Percentiles rank a stretch among this genome's conserved stretches.
Conservation (phyloP, 1,140 invertebrate genomes). For the Lepidotrigona ventralis region DNA sequence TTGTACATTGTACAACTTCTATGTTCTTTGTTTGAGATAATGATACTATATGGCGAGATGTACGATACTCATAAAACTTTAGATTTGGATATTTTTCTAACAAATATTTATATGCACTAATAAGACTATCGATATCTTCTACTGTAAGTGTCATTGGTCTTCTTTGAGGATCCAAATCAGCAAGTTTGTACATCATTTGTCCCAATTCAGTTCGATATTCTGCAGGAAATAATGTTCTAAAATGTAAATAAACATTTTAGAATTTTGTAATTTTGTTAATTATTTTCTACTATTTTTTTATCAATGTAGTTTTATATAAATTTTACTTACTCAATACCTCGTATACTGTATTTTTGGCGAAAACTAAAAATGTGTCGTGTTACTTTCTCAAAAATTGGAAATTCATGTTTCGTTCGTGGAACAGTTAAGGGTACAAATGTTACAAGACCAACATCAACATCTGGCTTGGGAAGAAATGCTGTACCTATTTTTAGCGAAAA, state of each 20-base stretch:
- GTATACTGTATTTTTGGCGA: conserved; percentile 90
- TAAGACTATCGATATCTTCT: conserved; percentile 89
- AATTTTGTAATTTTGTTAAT: neutral
- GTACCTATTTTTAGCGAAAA: conserved; percentile 78
- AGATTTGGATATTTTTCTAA: conserved; percentile 86
- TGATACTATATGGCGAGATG: conserved; percentile 77
- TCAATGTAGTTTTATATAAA: neutral
- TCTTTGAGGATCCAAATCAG: conserved; percentile 86
- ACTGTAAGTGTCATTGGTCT: conserved; percentile 87
- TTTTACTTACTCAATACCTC: conserved; percentile 82
- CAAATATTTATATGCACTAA: conserved; percentile 88
- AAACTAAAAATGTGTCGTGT: conserved; percentile 91
- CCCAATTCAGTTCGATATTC: conserved; percentile 84
- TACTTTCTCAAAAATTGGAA: conserved; percentile 95
- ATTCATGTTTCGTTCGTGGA: conserved; percentile 88
- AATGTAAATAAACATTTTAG: conserved; percentile 40
- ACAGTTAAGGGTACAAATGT: conserved; percentile 89
- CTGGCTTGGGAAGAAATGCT: conserved; percentile 95
- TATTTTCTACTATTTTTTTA: neutral
- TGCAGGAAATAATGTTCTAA: conserved; percentile 89
- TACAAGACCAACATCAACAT: conserved; percentile 98
- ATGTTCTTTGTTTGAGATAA: conserved; percentile 30
- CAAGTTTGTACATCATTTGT: conserved; percentile 85
- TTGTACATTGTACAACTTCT: conserved; percentile 32
- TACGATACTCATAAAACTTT: conserved; percentile 85